These are phyloP conservation scores for Fabriciana adippe DNA, from an alignment of 2,888 invertebrate genomes.

Conservation along the genomic window DNA sequence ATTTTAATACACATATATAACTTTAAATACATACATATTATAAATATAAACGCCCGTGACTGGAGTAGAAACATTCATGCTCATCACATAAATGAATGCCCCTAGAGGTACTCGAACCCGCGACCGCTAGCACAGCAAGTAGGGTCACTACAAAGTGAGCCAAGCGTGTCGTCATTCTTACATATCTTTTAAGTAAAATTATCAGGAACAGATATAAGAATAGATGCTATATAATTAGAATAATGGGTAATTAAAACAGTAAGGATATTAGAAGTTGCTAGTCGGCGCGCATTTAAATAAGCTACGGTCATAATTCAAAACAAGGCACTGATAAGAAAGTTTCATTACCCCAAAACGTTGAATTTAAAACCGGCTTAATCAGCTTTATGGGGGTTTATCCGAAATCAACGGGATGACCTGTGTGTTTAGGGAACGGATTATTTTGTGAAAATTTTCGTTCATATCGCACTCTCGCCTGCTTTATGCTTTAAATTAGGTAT, in stretches of 20 bases:
- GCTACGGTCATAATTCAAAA: conserved; percentile 74
- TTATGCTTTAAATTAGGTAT: conserved; percentile 49
- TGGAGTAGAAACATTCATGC: too few species aligned
- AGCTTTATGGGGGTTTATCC: conserved; percentile 65
- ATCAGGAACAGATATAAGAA: not conserved
- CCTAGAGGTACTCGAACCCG: too few species aligned
- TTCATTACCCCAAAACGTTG: conserved; percentile 76
- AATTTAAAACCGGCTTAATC: conserved; percentile 80
- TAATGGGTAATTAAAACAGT: conserved; percentile 47
- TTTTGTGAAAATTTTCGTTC: conserved; percentile 71
- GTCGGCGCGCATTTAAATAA: conserved; percentile 57
- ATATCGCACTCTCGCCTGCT: conserved; percentile 69
- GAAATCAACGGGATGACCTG: conserved; percentile 67
- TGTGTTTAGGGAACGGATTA: conserved; percentile 74
- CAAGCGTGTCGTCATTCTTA: too few species aligned
- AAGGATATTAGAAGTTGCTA: conserved; percentile 50
- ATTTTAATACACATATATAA: too few species aligned
- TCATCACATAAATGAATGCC: too few species aligned
- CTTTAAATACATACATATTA: too few species aligned
- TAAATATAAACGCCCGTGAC: too few species aligned
- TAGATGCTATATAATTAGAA: conserved; percentile 42
- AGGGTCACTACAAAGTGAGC: too few species aligned
- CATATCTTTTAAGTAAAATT: too few species aligned
- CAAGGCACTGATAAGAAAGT: conserved; percentile 78
- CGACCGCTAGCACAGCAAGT: too few species aligned